Base-by-base conservation (phyloP, 2,113 vertebrate species). In the Falco punctatus region DNA sequence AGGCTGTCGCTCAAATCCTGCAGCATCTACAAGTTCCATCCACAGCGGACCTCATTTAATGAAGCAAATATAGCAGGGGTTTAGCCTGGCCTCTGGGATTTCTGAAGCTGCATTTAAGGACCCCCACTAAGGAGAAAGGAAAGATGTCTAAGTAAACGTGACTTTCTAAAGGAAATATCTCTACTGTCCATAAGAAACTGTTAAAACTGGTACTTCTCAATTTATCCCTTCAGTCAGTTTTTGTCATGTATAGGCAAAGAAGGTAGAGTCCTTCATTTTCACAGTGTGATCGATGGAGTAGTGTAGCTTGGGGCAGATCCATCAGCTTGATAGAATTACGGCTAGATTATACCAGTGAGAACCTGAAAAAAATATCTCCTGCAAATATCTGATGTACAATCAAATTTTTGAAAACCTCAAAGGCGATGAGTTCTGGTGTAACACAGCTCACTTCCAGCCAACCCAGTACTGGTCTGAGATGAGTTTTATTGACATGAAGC, bases 1-100 rank as follows among this genome's bases (percentile, higher is more conserved):
- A 4, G 44, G 84, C 94, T 97, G 90, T 79, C 84, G 89, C 90
- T 94, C 3, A 5, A 93, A 81, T 91, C 71, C 86, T 95, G n/a
- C 57, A 89, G 81, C 71, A 81, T 79, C 91, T 79, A 89, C 73
- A 51, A 28, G 14, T 74, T 89, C 77, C 94, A 96, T 59, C 92
- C 86, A 93, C 89, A 84, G 81, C 77, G 73, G 52, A 90, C 92
- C 78, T 92, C 51, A 44, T 81, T 91, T 96, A 89, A 89, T 88
- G 77, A 96, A 75, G 79, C 59, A 91, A 33, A 91, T 88, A 82
- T 93, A 93, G 58, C 40, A 81, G 30, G 61, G 78, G 14, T 72
- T 95, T 93, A 94, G 51, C 71, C 88, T 90, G 74, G 67, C 52
- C 84, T 87, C 54, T 77, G 86, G 71, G 48, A 77, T 86, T 90